A percentile compares a stretch with the other conserved stretches of the same genome.
Conservation (phyloP, 2,888 invertebrate species). For the Parelbella ahira region DNA sequence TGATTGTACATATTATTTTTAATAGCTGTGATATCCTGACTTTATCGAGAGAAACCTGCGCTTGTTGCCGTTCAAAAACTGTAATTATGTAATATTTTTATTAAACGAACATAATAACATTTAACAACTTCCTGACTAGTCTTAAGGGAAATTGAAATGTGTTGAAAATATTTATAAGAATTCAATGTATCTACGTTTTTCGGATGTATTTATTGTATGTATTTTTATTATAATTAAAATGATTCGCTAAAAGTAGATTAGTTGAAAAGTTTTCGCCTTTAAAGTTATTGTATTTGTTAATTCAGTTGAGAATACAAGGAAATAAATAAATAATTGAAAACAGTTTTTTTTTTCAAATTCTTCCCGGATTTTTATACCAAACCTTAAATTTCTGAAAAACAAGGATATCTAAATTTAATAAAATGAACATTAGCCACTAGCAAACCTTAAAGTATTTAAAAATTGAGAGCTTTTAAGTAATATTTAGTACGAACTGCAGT, state of each 20-base stretch:
- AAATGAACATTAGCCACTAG: too few species aligned
- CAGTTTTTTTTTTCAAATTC: too few species aligned
- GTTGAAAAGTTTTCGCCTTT: conserved; percentile 53
- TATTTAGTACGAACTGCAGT: too few species aligned
- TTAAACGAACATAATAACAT: conserved; percentile 32
- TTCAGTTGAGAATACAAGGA: conserved; percentile 49
- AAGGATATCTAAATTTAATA: too few species aligned
- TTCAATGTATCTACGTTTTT: conserved; percentile 38
- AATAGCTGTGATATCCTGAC: conserved; percentile 76
- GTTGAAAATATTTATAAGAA: conserved; percentile 50
- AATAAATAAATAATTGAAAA: conserved; percentile 48
- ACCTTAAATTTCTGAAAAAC: too few species aligned
- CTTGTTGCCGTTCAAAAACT: conserved; percentile 36
- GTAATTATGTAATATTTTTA: conserved; percentile 36
- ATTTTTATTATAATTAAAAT: conserved; percentile 45
- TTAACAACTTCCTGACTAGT: conserved; percentile 61
- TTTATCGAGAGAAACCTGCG: conserved; percentile 42
- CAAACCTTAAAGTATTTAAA: too few species aligned
- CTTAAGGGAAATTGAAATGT: conserved; percentile 58
- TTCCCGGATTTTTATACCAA: too few species aligned
- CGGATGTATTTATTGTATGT: conserved; percentile 51
- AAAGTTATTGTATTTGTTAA: conserved; percentile 50
- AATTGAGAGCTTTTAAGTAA: too few species aligned
- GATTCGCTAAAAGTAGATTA: conserved; percentile 41
- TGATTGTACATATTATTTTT: conserved; percentile 59